Conservation (phyloP, 2,113 vertebrate genomes). For the Platysteira castanea region DNA sequence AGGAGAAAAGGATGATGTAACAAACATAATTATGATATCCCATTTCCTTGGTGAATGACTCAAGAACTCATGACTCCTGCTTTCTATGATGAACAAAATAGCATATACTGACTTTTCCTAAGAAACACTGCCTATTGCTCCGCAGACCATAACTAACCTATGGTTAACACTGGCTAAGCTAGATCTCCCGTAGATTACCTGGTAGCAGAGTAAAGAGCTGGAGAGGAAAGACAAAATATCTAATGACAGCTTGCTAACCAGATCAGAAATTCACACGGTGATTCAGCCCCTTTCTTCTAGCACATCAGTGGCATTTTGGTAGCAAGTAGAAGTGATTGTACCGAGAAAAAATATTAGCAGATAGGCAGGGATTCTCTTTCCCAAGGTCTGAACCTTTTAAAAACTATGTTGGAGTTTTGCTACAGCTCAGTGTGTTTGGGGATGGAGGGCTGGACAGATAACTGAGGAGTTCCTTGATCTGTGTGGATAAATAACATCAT, state of each 20-base stretch:
- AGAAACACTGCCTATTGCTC: not conserved
- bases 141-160: not conserved
- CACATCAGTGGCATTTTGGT: not conserved
- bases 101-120: not conserved
- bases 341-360: not conserved
- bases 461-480: not conserved
- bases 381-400: not conserved
- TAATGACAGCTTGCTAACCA: not conserved
- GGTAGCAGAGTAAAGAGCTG: not conserved
- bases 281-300: not conserved
- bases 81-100: not conserved
- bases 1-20: not conserved
- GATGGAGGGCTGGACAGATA: not conserved
- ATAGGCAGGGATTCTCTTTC: not conserved
- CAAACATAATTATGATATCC: constrained; percentile 5
- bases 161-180: not conserved
- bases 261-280: not conserved
- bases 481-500: not conserved
- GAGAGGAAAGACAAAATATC: not conserved
- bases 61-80: not conserved
- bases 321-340: not conserved
- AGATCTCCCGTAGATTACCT: not conserved
- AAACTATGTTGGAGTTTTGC: not conserved
- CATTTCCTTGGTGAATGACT: not conserved
- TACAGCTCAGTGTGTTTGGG: not conserved